phyloP scores from a whole-genome alignment of 2,888 invertebrate genomes.

The Esperia sulphurella region DNA sequence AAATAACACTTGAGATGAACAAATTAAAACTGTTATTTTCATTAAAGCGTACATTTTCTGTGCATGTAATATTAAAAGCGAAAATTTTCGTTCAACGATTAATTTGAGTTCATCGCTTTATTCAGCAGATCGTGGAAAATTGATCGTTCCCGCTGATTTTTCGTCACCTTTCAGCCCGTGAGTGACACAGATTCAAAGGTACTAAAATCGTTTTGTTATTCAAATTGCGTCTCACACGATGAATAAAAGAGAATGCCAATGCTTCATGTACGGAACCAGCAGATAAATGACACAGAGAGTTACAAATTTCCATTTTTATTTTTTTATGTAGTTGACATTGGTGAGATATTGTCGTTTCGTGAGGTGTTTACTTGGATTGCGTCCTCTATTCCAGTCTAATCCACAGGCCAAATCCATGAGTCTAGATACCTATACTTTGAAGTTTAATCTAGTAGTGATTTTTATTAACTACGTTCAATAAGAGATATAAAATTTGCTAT shows the following conservation, averaged over 20 bases:
- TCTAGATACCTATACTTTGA: too few species aligned
- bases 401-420: too few species aligned
- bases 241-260: slow-evolving; percentile 20
- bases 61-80: too few species aligned
- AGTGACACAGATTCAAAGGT: neutral
- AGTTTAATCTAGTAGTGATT: too few species aligned
- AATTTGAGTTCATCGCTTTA: too few species aligned
- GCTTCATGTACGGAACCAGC: slow-evolving; percentile 9
- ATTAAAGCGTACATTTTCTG: too few species aligned
- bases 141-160: neutral
- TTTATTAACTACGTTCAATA: too few species aligned
- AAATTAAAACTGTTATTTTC: too few species aligned
- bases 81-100: too few species aligned
- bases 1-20: too few species aligned
- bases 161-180: neutral
- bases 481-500: too few species aligned
- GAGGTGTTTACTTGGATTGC: slow-evolving; percentile 1
- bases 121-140: neutral
- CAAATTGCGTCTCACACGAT: slow-evolving; percentile 19
- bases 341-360: slow-evolving; percentile 11
- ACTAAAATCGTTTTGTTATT: slow-evolving; percentile 18
- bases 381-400: too few species aligned
- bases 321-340: slow-evolving; percentile 10
- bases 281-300: slow-evolving; percentile 17
- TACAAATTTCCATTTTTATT: slow-evolving; percentile 14